phyloP scores from a whole-genome alignment of 2,113 vertebrate species.

The Pseudolaguvia tuberculata region DNA sequence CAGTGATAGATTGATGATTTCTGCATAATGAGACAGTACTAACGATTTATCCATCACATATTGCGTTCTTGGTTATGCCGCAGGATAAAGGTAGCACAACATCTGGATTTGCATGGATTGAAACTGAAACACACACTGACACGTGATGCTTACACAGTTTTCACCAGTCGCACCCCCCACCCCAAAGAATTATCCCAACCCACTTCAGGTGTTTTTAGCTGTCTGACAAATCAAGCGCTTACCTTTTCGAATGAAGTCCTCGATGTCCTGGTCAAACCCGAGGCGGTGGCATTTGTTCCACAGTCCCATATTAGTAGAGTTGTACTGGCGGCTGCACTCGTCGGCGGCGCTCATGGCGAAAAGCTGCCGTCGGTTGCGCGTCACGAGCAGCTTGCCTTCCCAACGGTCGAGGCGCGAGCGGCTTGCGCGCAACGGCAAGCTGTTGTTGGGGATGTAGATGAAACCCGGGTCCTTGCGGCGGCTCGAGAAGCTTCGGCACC shows the following conservation, averaged over 20 bases:
- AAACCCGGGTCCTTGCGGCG: constrained; percentile 95
- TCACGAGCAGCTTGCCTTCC: constrained; percentile 86
- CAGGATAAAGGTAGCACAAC: neutral
- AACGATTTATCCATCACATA: neutral
- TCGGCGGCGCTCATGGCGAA: constrained; percentile 94
- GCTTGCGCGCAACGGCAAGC: constrained; percentile 90
- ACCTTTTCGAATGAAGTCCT: constrained; percentile 93
- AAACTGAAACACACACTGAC: neutral
- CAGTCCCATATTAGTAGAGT: constrained; percentile 98
- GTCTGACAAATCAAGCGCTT: constrained; percentile 40
- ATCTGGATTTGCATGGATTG: neutral
- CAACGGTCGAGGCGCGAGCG: constrained; percentile 82
- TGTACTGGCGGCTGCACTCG: constrained; percentile 93
- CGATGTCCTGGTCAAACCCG: constrained; percentile 89
- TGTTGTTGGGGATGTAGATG: constrained; percentile 99
- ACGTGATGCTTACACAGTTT: neutral
- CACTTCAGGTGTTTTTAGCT: neutral
- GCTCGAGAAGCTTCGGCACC: constrained; percentile 92
- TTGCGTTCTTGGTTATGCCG: neutral
- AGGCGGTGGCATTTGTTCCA: constrained; percentile 94
- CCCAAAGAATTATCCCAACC: neutral
- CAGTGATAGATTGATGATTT: neutral
- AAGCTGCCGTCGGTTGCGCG: constrained; percentile 89
- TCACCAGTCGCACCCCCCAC: neutral
- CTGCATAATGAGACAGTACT: neutral